Base-by-base conservation (phyloP, 2,113 vertebrate genomes). In the Corynorhinus townsendii region DNA sequence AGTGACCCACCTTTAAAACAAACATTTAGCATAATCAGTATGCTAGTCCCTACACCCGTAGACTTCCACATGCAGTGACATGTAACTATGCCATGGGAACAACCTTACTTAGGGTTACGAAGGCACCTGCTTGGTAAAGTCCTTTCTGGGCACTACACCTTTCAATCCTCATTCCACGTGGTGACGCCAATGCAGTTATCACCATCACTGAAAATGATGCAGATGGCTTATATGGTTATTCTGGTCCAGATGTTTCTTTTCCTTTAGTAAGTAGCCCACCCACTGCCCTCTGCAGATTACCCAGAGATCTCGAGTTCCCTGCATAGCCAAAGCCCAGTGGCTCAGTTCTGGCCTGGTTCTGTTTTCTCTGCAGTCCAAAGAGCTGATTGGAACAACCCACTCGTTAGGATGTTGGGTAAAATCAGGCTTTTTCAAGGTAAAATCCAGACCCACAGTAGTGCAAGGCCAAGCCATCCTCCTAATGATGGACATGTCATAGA, bases 401-500 rank as follows among this genome's bases (percentile, higher is more conserved):
- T 73, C 45, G 22, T 86, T 64, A 15, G 11, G 43, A 12, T 8
- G 11, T 7, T 20, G 33, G 45, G 19, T 24, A 75, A 75, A 45
- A 45, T 75, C 40, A 47, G 45, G 56, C 17, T 45, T 52, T 79
- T 93, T 28, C 33, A 66, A 68, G 35, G 7, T 79, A 24, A 80
- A 40, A 40, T 69, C 22, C 16, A 75, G 69, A 35, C 22, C 6
- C 30, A 49, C 56, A 45, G n/a, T 54, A 90, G 5, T 20, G 43
- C 33, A 28, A 47, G 77, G n/a, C 10, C 4, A 14, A 83, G 59
- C 20, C n/a, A 33, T 7, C 7, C 24, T 47, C 5, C 35, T 16
- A 15, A 54, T 4, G 19, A 64, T 6, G 11, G 28, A 45, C 16
- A 28, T 2, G 0, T 28, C n/a, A 1, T 22, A 40, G 49, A 40